A percentile compares a stretch with the other conserved stretches of the same genome.
These are phyloP conservation scores for Vombatus ursinus DNA, from an alignment of 2,113 vertebrate species.

Conservation along the genomic window DNA sequence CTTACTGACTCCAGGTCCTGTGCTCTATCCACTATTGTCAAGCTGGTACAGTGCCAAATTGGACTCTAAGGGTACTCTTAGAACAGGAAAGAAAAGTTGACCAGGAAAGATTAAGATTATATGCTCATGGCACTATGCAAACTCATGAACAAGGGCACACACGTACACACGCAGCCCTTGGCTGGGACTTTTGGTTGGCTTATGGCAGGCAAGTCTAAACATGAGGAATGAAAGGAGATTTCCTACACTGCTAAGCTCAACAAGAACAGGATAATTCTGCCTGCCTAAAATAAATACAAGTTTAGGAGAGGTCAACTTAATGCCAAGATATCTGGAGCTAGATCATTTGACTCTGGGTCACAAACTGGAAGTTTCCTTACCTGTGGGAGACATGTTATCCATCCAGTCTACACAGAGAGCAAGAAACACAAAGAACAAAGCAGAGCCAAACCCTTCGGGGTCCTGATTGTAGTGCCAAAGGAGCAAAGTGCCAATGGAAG, in stretches of 20 bases:
- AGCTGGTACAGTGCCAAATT: rapidly evolving
- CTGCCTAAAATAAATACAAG: background rate
- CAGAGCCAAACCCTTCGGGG: background rate
- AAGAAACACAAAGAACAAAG: background rate
- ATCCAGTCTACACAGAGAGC: background rate
- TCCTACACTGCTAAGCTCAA: background rate
- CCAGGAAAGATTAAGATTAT: background rate
- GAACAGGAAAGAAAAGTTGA: background rate
- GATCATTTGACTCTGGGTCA: rapidly evolving
- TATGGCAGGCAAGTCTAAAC: constrained; percentile 25
- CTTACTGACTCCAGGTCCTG: background rate
- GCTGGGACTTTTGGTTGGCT: background rate
- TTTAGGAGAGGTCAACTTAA: background rate
- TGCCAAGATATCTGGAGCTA: background rate
- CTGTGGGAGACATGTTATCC: background rate
- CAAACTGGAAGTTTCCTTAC: background rate
- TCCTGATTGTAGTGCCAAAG: background rate
- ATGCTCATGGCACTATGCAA: rapidly evolving
- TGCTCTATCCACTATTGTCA: background rate
- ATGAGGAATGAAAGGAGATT: background rate
- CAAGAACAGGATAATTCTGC: background rate
- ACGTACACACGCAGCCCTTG: background rate
- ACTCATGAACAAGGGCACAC: rapidly evolving
- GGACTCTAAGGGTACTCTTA: rapidly evolving
- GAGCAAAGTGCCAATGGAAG: background rate